phyloP scores from a whole-genome alignment of 2,113 vertebrate genomes.

The Heterochromis multidens region DNA sequence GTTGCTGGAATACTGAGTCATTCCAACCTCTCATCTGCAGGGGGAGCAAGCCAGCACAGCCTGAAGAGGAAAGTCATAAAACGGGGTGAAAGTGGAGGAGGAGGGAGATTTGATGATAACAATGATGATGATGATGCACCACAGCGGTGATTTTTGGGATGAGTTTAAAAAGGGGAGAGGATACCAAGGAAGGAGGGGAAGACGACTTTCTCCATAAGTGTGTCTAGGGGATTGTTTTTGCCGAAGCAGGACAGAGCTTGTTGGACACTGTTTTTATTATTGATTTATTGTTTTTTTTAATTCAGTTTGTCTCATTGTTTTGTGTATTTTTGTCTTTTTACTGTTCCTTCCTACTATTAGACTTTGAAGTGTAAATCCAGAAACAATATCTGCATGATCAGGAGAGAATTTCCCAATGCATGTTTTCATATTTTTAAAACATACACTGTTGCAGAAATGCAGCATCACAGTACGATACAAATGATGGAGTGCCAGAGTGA shows the following conservation, averaged over 20 bases:
- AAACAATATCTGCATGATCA: slow-evolving; percentile 45
- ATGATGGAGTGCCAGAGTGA: neutral
- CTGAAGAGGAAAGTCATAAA: slow-evolving; percentile 54
- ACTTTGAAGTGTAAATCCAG: slow-evolving; percentile 7
- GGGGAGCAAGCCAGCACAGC: slow-evolving; percentile 69
- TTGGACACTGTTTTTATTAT: slow-evolving; percentile 63
- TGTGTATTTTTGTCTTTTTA: slow-evolving; percentile 41
- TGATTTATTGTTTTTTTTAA: slow-evolving; percentile 38
- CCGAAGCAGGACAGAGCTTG: slow-evolving; percentile 57
- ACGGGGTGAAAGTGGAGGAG: slow-evolving; percentile 8
- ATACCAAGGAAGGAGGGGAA: slow-evolving; percentile 3
- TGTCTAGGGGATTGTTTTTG: slow-evolving; percentile 54
- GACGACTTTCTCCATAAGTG: slow-evolving; percentile 17
- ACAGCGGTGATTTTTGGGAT: slow-evolving; percentile 54
- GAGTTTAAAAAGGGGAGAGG: slow-evolving; percentile 4
- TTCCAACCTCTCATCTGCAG: slow-evolving; percentile 74
- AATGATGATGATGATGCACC: slow-evolving; percentile 20
- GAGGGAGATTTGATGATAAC: slow-evolving; percentile 36
- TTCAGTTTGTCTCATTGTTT: slow-evolving; percentile 41
- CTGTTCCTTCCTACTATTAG: neutral
- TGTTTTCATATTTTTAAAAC: slow-evolving; percentile 28
- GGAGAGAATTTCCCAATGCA: slow-evolving; percentile 30
- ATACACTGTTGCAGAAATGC: slow-evolving; percentile 4
- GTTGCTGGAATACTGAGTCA: slow-evolving; percentile 70
- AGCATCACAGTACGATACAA: neutral